Conservation (phyloP, 2,113 vertebrate genomes). For the Ammodytes dubius region DNA sequence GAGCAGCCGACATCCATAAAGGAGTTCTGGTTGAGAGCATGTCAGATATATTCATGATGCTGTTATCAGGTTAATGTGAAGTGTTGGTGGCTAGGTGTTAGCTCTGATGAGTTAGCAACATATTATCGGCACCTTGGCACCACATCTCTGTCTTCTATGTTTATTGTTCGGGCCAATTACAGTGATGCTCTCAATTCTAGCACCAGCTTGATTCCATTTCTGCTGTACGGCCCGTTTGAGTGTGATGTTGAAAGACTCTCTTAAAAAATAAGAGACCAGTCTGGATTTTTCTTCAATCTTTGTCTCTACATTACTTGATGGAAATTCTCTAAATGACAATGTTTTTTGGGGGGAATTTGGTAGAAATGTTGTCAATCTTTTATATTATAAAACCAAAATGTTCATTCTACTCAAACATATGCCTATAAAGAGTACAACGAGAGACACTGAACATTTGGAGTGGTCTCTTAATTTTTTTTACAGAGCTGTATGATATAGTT, state of each 20-base stretch:
- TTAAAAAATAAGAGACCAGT: too few species aligned
- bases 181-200: neutral
- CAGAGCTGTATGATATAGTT: too few species aligned
- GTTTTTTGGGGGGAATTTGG: too few species aligned
- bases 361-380: too few species aligned
- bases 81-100: neutral
- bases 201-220: slow-evolving; percentile 21
- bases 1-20: neutral
- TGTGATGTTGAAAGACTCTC: neutral
- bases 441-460: too few species aligned
- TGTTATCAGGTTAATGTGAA: neutral
- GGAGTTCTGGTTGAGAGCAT: neutral
- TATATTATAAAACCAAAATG: too few species aligned
- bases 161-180: slow-evolving; percentile 21
- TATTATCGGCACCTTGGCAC: slow-evolving; percentile 11
- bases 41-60: neutral
- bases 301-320: too few species aligned
- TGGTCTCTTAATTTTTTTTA: too few species aligned
- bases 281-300: too few species aligned
- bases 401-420: too few species aligned
- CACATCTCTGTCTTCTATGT: slow-evolving; percentile 1
- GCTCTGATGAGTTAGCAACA: slow-evolving; percentile 6
- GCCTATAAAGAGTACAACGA: too few species aligned
- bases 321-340: too few species aligned
- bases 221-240: neutral